phyloP scores from a whole-genome alignment of 2,888 invertebrate genomes.

The Callinectes sapidus region DNA sequence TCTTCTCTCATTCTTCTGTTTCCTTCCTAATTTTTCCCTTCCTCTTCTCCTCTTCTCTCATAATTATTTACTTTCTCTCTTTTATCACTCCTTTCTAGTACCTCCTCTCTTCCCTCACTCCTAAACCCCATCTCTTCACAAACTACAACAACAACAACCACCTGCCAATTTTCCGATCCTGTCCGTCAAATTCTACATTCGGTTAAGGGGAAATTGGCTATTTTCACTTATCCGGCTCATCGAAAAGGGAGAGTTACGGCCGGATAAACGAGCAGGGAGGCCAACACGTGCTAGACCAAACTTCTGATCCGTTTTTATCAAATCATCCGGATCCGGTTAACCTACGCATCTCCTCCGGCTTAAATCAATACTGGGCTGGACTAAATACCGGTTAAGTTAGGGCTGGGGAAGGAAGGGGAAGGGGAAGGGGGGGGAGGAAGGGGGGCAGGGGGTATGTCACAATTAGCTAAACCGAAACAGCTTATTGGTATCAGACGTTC shows the following conservation, averaged over 20 bases:
- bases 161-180: neutral
- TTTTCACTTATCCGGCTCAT: neutral
- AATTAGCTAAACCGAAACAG: neutral
- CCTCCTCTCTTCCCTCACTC: neutral
- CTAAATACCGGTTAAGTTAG: neutral
- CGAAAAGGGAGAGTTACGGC: neutral
- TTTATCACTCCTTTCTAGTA: neutral
- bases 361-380: neutral
- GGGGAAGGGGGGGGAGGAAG: no score
- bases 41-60: neutral
- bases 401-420: no score
- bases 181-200: neutral
- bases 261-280: neutral
- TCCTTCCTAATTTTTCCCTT: no score
- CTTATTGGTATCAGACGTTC: neutral
- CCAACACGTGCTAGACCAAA: neutral
- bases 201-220: neutral
- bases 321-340: neutral
- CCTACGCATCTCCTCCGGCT: neutral
- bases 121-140: neutral
- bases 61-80: neutral
- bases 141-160: neutral
- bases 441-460: neutral
- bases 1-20: no score
- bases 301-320: neutral